phyloP scores from a whole-genome alignment of 2,113 vertebrate species.

The Sinocyclocheilus maitianheensis region DNA sequence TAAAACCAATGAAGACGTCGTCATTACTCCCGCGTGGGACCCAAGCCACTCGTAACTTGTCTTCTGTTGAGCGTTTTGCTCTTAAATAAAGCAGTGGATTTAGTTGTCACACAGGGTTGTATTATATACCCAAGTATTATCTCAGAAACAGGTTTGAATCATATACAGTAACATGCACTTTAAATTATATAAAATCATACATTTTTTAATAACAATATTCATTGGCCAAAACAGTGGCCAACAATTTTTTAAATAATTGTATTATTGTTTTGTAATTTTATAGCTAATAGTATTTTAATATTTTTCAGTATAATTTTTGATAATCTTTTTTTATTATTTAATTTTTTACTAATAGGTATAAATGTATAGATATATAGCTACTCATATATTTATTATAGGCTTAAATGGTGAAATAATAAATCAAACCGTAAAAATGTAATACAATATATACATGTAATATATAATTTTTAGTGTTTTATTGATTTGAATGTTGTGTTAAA shows the following conservation, averaged over 20 bases:
- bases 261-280: background rate
- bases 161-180: background rate
- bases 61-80: background rate
- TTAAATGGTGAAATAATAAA: background rate
- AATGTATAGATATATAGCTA: background rate
- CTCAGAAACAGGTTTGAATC: background rate
- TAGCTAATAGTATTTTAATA: too few species aligned
- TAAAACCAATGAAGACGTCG: conserved; percentile 55
- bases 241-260: too few species aligned
- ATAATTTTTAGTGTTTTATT: background rate
- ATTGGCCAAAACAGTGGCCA: background rate
- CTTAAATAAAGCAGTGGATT: background rate
- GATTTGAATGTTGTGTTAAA: too few species aligned
- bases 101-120: background rate
- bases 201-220: background rate
- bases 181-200: background rate
- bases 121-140: background rate
- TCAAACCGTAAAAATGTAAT: background rate
- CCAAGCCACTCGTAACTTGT: background rate
- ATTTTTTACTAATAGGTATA: too few species aligned
- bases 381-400: background rate
- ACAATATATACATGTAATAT: background rate
- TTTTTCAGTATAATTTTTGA: background rate
- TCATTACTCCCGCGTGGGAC: background rate
- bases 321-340: background rate